Base-by-base conservation (phyloP, 1,140 invertebrate species). In the Antheraea mylitta region DNA sequence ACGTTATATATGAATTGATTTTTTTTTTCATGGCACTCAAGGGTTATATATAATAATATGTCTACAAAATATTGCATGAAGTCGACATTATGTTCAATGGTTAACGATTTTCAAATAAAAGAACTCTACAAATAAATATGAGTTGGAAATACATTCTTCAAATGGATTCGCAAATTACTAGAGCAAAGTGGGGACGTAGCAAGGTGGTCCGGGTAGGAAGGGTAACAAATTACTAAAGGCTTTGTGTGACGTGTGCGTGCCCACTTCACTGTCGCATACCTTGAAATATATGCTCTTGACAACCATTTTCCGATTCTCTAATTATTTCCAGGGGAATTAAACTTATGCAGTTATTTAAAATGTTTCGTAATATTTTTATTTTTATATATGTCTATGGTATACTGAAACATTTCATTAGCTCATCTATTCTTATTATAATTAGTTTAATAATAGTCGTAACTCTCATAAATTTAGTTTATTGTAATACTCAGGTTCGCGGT, bases 221-320 rank as follows among this genome's bases (percentile, higher is more conserved):
- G 63, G 64, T 65, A 19, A 65, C 64, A 65, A 65, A 65, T 45
- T 65, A 65, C 64, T 65, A 30, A 22, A 45, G 64, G 64, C 38
- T 65, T 48, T 65, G 18, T 65, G 64, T 48, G 64, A 18, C 64
- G 18, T 16, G 38, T 65, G 19, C 64, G 38, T 65, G 64, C 18
- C 4, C 38, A 48, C 37, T 22, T 42, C 38, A 64, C 60, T 61
- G 60, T 61, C 60, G 60, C 37, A 38, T 8, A 65, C 64, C 64
- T 65, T 48, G 38, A 65, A 18, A 48, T 22, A 42, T 65, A 19
- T 53, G 18, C 64, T 42, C 38, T 48, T 48, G 19, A 61, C 64
- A 48, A 48, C 64, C 42, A 45, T 42, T 48, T 38, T 65, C 64
- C 38, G n/a, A 22, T 65, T 42, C 64, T 45, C 42, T 65, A 65